Percentiles rank a stretch among this genome's conserved stretches.
Conservation (phyloP, 2,113 vertebrate genomes). For the Hipposideros armiger region DNA sequence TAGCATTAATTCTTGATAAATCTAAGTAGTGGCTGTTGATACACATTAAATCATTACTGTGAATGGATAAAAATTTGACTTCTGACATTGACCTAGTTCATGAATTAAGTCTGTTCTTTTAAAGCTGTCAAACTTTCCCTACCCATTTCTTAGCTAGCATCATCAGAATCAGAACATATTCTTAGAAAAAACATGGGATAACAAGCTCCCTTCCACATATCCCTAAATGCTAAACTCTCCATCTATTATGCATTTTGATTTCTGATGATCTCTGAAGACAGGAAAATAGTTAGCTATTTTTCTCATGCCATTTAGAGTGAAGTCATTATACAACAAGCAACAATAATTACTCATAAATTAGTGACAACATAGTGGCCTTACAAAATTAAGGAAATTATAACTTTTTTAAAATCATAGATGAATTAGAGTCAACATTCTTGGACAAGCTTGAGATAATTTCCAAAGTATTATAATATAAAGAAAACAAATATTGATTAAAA, state of each 20-base stretch:
- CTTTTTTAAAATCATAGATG: constrained; percentile 13
- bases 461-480: constrained; percentile 29
- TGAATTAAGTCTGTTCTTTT: constrained; percentile 26
- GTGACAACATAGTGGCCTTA: not conserved
- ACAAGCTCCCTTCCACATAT: not conserved
- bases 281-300: not conserved
- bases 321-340: constrained; percentile 1
- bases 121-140: not conserved
- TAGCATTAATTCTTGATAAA: constrained; percentile 30
- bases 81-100: not conserved
- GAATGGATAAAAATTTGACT: constrained; percentile 45
- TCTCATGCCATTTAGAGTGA: not conserved
- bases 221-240: not conserved
- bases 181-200: not conserved
- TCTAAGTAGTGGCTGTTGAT: not conserved
- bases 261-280: not conserved
- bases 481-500: constrained; percentile 56
- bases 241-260: not conserved
- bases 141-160: not conserved
- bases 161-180: not conserved
- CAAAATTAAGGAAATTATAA: constrained; percentile 46
- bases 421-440: constrained; percentile 60
- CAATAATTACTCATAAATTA: constrained; percentile 20
- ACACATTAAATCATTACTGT: not conserved
- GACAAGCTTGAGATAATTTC: constrained; percentile 44